phyloP scores from a whole-genome alignment of 1,140 invertebrate genomes.

The Cepaea nemoralis region DNA sequence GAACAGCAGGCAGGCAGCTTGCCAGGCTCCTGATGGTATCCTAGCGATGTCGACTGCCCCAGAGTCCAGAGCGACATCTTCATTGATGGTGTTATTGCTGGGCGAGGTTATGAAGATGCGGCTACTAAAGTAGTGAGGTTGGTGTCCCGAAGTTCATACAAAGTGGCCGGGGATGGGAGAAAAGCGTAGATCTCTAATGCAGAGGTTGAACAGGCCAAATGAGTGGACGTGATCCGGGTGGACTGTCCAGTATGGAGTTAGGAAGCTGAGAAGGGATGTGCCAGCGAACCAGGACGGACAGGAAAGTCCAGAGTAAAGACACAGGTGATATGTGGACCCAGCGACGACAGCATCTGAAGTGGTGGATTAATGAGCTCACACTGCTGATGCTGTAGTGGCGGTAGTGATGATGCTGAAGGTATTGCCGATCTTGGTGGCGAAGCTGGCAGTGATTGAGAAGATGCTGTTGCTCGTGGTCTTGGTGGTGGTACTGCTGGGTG shows the following conservation, averaged over 20 bases:
- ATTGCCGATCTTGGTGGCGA: too few species aligned
- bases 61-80: slow-evolving; percentile 4
- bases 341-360: not conserved
- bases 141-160: slow-evolving; percentile 60
- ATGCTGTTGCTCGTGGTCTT: not conserved
- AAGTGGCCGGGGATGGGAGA: slow-evolving; percentile 29
- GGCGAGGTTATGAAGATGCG: not conserved
- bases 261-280: slow-evolving; percentile 59
- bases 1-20: slow-evolving; percentile 64
- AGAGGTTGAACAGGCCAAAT: slow-evolving; percentile 63
- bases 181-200: slow-evolving; percentile 41
- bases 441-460: not conserved
- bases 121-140: not conserved
- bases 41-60: slow-evolving; percentile 55
- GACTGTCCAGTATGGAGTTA: slow-evolving; percentile 67
- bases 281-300: slow-evolving; percentile 65
- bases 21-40: slow-evolving; percentile 65
- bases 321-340: slow-evolving; percentile 51
- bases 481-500: not conserved
- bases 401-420: not conserved
- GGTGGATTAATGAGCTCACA: slow-evolving; percentile 21
- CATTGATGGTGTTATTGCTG: slow-evolving; percentile 50
- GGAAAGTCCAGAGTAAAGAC: slow-evolving; percentile 63
- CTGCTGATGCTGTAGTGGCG: not conserved
- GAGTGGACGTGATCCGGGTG: slow-evolving; percentile 54